Evolutionary conservation across 2,797 vertebrate species (phyloP).

Genomic region (Sebastes aleutianus): DNA sequence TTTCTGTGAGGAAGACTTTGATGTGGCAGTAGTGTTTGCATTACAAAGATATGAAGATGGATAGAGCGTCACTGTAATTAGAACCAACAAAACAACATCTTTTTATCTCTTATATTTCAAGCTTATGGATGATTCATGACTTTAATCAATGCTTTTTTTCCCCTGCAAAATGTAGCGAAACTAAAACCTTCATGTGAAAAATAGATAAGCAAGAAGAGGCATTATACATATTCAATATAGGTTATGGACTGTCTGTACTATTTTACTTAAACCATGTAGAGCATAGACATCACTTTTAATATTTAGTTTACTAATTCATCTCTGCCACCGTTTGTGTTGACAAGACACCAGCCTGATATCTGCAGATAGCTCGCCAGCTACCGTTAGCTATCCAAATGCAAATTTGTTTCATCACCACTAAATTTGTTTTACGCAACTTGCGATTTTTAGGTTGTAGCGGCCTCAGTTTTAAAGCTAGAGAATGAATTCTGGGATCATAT

Average conservation of each 20-base stretch:
- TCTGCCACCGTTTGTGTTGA: not conserved
- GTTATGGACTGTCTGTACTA: not conserved
- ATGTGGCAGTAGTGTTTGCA: not conserved
- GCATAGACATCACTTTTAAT: not conserved
- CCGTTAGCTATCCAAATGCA: too few species aligned
- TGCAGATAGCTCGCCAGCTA: too few species aligned
- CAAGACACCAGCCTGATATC: too few species aligned
- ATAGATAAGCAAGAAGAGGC: not conserved
- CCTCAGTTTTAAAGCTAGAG: too few species aligned
- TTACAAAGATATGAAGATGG: not conserved
- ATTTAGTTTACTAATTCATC: not conserved
- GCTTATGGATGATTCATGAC: not conserved
- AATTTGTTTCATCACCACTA: too few species aligned
- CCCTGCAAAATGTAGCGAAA: not conserved
- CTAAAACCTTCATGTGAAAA: not conserved
- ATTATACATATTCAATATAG: not conserved
- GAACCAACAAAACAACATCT: not conserved
- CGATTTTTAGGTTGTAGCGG: too few species aligned
- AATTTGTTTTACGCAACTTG: too few species aligned
- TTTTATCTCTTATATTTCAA: not conserved
- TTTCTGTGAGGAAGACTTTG: not conserved
- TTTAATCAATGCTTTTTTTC: not conserved
- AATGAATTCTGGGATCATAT: too few species aligned
- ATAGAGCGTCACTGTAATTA: not conserved
- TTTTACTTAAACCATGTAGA: too few species aligned